Evolutionary conservation across 1,140 invertebrate species (phyloP), one percentile per base, ranked within the genome.

Genomic region (Brachionus paranguensis): DNA sequence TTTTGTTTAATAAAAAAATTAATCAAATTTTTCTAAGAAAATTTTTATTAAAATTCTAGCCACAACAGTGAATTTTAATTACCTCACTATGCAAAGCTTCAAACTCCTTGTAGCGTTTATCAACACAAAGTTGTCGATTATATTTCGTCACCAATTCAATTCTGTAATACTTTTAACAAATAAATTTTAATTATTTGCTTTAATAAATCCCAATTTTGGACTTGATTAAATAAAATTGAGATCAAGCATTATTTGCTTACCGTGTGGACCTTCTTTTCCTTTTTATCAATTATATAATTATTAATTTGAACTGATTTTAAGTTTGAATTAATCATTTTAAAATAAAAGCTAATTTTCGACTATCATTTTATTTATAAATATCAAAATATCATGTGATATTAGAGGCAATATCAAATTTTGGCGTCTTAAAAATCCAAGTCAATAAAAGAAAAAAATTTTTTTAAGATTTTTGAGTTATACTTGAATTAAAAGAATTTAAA

Each of bases 21-120:
- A 7, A 37, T 37, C 7, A 6, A 6, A 6, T 37, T 37, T 37
- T 6, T 7, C 6, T 6, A 37, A 37, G 5, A 33, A 37, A 37
- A 37, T 7, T 37, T 33, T 37, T 5, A 37, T 37, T 37, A 37
- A 37, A 37, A 7, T 6, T 24, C 7, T 64, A 64, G 11, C 33
- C 33, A 64, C 55, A 24, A n/a, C 2, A 64, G 17, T 68, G 12
- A 24, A 14, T 24, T 29, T 27, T 14, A 68, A 24, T 50, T 76
- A 76, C 72, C 43, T 76, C 72, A 50, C 45, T 50, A 47, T 76
- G 72, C 27, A 76, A 76, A 8, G 14, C 41, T 76, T 76, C 72
- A 50, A 76, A 76, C 14, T 76, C 72, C 43, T 76, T 76, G 45
- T 50, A 76, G 8, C 72, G 43, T 76, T 76, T 76, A 37, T 76